phyloP scores from a whole-genome alignment of 2,888 invertebrate species.

The Cryptophagus acutangulus region DNA sequence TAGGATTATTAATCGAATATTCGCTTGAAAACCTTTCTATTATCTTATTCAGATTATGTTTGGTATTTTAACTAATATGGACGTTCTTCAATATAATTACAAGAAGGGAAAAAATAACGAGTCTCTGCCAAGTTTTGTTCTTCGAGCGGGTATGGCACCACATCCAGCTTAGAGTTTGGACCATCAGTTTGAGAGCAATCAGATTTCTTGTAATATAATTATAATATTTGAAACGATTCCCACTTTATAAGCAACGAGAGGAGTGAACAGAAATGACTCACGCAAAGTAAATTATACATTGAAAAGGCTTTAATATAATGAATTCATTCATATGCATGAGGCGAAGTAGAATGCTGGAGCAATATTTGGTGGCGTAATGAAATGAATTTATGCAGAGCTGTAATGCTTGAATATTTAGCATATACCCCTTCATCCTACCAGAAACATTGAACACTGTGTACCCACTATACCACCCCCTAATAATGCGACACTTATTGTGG shows the following conservation, averaged over 20 bases:
- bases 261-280: slow-evolving; percentile 56
- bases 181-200: slow-evolving; percentile 24
- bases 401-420: slow-evolving; percentile 58
- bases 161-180: slow-evolving; percentile 1
- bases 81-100: too few relatives aligned
- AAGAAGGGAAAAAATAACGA: too few relatives aligned
- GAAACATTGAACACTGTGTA: slow-evolving; percentile 45
- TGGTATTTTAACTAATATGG: too few relatives aligned
- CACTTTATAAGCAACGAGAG: slow-evolving; percentile 42
- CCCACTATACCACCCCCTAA: slow-evolving; percentile 44
- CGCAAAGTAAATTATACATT: slow-evolving; percentile 64
- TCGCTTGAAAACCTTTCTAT: too few relatives aligned
- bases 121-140: too few relatives aligned
- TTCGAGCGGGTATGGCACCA: too few relatives aligned
- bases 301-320: slow-evolving; percentile 63
- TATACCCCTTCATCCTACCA: slow-evolving; percentile 63
- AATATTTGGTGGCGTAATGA: slow-evolving; percentile 62
- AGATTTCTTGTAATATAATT: slow-evolving; percentile 41
- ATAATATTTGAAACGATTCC: slow-evolving; percentile 45
- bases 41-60: too few relatives aligned
- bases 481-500: slow-evolving; percentile 7
- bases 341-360: slow-evolving; percentile 51
- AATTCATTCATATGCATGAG: slow-evolving; percentile 63
- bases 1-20: too few relatives aligned
- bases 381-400: slow-evolving; percentile 63